A percentile compares a stretch with the other conserved stretches of the same genome.
phyloP scores from a whole-genome alignment of 2,113 vertebrate species.

The Anolis sagrei region DNA sequence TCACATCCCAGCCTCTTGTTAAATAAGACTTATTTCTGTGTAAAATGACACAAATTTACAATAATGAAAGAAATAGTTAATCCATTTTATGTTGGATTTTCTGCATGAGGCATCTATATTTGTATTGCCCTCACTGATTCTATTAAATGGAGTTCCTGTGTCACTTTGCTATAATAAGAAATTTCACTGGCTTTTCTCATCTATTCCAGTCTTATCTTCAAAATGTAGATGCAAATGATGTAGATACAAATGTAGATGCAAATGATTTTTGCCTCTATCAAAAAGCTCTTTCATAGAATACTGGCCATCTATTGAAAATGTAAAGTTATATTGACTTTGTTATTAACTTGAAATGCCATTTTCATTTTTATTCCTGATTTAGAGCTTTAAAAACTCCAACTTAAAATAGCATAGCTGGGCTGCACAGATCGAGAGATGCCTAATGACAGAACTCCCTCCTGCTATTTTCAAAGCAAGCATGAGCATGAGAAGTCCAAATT shows the following conservation, averaged over 20 bases:
- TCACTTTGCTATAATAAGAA: neutral
- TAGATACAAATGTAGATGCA: neutral
- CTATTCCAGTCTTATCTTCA: neutral
- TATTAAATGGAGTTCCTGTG: neutral
- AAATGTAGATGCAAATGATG: neutral
- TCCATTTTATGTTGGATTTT: neutral
- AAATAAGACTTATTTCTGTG: no score
- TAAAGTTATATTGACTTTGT: slow-evolving; percentile 25
- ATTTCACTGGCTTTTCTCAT: neutral
- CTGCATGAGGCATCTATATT: neutral
- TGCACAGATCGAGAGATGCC: slow-evolving; percentile 37
- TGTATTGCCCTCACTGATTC: neutral
- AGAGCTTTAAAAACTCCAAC: neutral
- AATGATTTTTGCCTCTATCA: neutral
- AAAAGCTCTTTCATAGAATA: neutral
- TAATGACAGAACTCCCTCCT: slow-evolving; percentile 5
- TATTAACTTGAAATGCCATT: slow-evolving; percentile 26
- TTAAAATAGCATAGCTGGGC: neutral
- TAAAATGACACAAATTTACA: no score
- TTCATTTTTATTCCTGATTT: neutral
- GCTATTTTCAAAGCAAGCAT: slow-evolving; percentile 29
- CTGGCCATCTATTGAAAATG: slow-evolving; percentile 32
- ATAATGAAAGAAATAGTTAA: neutral
- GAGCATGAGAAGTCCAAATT: slow-evolving; percentile 12
- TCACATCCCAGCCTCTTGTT: neutral